These are phyloP conservation scores for Erpornis zantholeuca DNA, from an alignment of 2,113 vertebrate species.

Conservation along the genomic window DNA sequence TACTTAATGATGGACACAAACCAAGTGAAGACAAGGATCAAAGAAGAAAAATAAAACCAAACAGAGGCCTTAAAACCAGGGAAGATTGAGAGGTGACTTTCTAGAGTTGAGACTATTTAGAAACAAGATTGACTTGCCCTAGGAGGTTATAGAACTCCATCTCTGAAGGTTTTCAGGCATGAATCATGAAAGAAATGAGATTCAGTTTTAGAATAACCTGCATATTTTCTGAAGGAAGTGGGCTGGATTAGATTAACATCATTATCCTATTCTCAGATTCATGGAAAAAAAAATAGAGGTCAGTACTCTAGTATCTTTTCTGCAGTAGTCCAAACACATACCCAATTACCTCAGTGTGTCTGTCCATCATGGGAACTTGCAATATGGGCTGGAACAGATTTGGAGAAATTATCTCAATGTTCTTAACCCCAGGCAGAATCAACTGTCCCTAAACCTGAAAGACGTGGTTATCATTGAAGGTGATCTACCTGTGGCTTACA, in stretches of 20 bases:
- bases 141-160: neutral
- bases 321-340: neutral
- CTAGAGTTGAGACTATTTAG: neutral
- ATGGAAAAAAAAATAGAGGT: neutral
- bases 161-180: neutral
- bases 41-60: neutral
- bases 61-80: neutral
- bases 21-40: neutral
- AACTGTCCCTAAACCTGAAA: neutral
- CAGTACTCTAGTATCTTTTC: neutral
- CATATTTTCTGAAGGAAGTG: neutral
- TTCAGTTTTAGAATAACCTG: neutral
- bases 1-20: accelerated
- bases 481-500: neutral
- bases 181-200: neutral
- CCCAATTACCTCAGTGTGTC: neutral
- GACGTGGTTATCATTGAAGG: neutral
- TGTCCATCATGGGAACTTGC: neutral
- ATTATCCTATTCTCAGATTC: neutral
- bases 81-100: neutral
- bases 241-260: neutral
- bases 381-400: neutral
- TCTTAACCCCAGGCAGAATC: neutral
- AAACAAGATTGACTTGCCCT: neutral
- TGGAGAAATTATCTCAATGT: neutral